Evolutionary conservation across 92 coral and sea anemone genomes (phyloP).

Genomic region (Paramuricea clavata): DNA sequence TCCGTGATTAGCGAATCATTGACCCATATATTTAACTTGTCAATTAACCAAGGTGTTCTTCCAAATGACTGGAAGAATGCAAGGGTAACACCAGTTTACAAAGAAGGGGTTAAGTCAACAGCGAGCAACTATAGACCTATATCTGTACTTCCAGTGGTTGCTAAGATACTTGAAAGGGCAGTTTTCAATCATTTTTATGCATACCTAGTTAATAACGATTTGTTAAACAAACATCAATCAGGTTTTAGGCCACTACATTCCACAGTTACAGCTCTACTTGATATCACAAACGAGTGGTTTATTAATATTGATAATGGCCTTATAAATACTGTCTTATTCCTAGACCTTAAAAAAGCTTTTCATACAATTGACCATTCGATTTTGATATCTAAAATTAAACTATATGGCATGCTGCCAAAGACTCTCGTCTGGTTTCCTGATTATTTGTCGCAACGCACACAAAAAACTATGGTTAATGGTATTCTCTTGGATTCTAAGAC

Average conservation of each 20-base stretch:
- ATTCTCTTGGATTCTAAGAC: background rate
- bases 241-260: no score
- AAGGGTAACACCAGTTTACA: background rate
- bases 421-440: background rate
- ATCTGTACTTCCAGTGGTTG: no score
- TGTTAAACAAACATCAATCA: no score
- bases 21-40: conserved; percentile 18
- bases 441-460: conserved; percentile 4
- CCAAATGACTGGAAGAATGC: conserved; percentile 14
- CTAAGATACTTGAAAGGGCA: no score
- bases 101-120: background rate
- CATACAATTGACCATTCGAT: background rate
- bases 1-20: conserved; percentile 31
- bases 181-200: no score
- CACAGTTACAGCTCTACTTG: no score
- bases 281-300: no score
- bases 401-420: no score
- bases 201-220: no score
- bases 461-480: background rate
- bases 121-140: background rate
- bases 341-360: background rate
- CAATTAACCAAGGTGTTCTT: background rate
- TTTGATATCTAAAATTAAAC: no score
- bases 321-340: no score
- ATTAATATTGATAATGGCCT: background rate